Evolutionary conservation across 1,140 invertebrate genomes (phyloP), one percentile per base, ranked within the genome.

Genomic region (Mactra quadrangularis): DNA sequence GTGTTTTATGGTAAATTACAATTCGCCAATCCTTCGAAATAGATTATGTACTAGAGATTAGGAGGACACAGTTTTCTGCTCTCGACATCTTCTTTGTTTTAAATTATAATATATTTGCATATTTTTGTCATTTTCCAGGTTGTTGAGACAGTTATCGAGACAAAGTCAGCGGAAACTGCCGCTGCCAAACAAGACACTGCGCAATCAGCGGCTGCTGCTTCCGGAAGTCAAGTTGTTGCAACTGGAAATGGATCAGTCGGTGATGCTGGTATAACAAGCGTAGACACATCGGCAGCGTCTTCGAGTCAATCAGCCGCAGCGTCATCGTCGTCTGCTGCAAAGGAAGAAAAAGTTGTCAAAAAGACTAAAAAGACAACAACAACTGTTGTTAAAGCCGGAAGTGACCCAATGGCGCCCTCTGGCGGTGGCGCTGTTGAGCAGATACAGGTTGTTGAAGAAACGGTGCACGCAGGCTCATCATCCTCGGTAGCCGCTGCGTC

Each of bases 351-450:
- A n/a, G 29, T 45, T 9, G 60, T 66, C 9, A 64, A 78, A 60
- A 78, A 64, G 66, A 59, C 55, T 0, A 76, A 76, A 25, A 77
- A 77, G n/a, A 78, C 75, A 4, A 78, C 75, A n/a, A 78, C 75
- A 9, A 78, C 59, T 22, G 75, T 78, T 4, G 60, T 78, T 7
- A 60, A 78, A n/a, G 15, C 3, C 11, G 62, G 41, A 3, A 55
- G 25, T 66, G 27, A 31, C 19, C 33, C 31, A 0, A 11, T 41
- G 3, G 27, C 33, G 3, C 17, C 17, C n/a, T 33, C 4, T 9
- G 45, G 45, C 29, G 33, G 25, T 1, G 72, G 72, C 3, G 38
- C 17, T 1, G 55, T 47, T 6, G 33, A 60, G 22, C n/a, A 60
- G 11, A 25, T 47, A 29, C 72, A 76, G 27, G 55, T 60, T 17